These are phyloP conservation scores for Allolobophora icterica DNA, from an alignment of 2,888 invertebrate species.

Conservation along the genomic window DNA sequence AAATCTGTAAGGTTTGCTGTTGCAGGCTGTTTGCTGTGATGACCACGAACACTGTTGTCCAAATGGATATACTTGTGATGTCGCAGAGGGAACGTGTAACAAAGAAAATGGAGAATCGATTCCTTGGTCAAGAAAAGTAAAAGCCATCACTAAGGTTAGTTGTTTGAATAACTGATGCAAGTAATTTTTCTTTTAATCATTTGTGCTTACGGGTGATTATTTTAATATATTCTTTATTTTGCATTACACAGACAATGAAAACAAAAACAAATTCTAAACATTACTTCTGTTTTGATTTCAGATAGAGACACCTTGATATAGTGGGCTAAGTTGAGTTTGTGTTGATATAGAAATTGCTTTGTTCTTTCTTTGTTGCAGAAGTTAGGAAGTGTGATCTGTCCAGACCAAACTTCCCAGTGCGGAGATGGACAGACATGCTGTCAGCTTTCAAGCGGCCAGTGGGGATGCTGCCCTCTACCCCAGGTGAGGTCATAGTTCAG, in stretches of 20 bases:
- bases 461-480: conserved; percentile 55
- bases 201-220: too few relatives aligned
- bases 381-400: conserved; percentile 33
- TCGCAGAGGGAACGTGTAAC: neutral
- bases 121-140: neutral
- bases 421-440: conserved; percentile 50
- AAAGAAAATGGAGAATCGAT: conserved; percentile 27
- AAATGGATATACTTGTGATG: conserved; percentile 15
- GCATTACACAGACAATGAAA: too few relatives aligned
- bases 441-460: conserved; percentile 45
- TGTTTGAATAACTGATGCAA: neutral
- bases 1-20: neutral
- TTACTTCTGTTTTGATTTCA: neutral
- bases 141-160: neutral
- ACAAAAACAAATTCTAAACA: too few relatives aligned
- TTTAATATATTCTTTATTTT: too few relatives aligned
- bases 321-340: too few relatives aligned
- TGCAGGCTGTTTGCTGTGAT: conserved; percentile 2
- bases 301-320: conserved; percentile 38
- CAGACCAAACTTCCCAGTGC: conserved; percentile 40
- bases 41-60: conserved; percentile 34
- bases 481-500: conserved; percentile 40
- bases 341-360: too few relatives aligned
- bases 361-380: neutral
- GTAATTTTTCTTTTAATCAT: too few relatives aligned